Percentiles rank a stretch among this genome's conserved stretches.
Conservation (phyloP, 2,888 invertebrate genomes). For the Lasius fuliginosus region DNA sequence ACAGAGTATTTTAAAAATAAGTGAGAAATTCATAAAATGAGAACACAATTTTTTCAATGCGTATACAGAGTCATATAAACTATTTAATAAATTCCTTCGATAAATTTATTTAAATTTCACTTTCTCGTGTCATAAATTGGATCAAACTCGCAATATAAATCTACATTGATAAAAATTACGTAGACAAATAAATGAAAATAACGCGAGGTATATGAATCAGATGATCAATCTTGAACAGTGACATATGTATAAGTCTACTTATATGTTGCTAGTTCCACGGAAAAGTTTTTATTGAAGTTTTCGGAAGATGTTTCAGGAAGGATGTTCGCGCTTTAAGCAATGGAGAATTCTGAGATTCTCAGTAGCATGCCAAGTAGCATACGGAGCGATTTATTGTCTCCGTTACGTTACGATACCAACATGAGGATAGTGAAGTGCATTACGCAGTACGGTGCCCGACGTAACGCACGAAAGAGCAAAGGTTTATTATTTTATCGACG, state of each 20-base stretch:
- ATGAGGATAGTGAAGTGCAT: slow-evolving; percentile 47
- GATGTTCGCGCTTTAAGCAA: slow-evolving; percentile 3
- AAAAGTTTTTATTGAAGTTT: neutral
- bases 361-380: slow-evolving; percentile 50
- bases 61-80: neutral
- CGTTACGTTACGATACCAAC: slow-evolving; percentile 55
- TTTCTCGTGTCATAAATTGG: neutral
- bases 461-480: slow-evolving; percentile 64
- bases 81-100: slow-evolving; percentile 46
- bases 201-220: neutral
- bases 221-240: slow-evolving; percentile 17
- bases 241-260: neutral
- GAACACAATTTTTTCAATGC: too few species aligned
- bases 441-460: slow-evolving; percentile 56
- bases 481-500: slow-evolving; percentile 72
- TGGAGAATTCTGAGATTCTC: slow-evolving; percentile 44
- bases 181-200: neutral
- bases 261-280: neutral
- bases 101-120: slow-evolving; percentile 10
- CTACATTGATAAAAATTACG: neutral
- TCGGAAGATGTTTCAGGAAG: neutral
- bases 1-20: too few species aligned
- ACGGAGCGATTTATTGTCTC: slow-evolving; percentile 55
- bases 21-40: too few species aligned
- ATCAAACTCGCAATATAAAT: neutral